Percentiles rank a stretch among this genome's conserved stretches.
These are phyloP conservation scores for Anthoptus insignis DNA, from an alignment of 2,888 invertebrate species.

Conservation along the genomic window DNA sequence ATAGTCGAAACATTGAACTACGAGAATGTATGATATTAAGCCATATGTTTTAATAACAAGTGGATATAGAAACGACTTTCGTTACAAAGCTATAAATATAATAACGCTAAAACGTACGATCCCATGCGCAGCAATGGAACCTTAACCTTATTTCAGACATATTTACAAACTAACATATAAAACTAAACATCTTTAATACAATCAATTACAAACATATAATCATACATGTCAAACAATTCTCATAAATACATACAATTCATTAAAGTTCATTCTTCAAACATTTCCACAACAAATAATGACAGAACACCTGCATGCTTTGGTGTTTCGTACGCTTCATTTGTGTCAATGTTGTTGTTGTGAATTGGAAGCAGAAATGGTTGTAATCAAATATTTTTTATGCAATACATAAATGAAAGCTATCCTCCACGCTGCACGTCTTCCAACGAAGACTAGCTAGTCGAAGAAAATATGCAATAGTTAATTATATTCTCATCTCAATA, in stretches of 20 bases:
- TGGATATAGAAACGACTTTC: too few species aligned
- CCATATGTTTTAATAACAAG: too few species aligned
- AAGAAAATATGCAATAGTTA: background rate
- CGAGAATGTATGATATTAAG: too few species aligned
- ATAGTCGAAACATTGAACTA: background rate
- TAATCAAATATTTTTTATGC: background rate
- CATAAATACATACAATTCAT: background rate
- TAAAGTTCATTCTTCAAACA: background rate
- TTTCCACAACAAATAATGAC: too few species aligned
- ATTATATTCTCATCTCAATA: background rate
- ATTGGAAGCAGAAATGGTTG: background rate
- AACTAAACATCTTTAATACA: background rate
- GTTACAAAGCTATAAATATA: too few species aligned
- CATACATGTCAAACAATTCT: too few species aligned
- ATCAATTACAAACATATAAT: background rate
- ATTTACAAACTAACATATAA: background rate
- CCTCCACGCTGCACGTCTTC: background rate
- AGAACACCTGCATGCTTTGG: too few species aligned
- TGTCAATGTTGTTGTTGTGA: slow-evolving; percentile 26
- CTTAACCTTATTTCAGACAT: too few species aligned
- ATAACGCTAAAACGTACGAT: too few species aligned
- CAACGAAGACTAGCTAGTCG: background rate
- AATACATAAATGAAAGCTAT: background rate
- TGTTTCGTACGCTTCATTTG: slow-evolving; percentile 23
- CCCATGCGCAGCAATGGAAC: slow-evolving; percentile 1